Conservation (phyloP, 2,797 vertebrate species). For the Dicrostonyx torquatus region DNA sequence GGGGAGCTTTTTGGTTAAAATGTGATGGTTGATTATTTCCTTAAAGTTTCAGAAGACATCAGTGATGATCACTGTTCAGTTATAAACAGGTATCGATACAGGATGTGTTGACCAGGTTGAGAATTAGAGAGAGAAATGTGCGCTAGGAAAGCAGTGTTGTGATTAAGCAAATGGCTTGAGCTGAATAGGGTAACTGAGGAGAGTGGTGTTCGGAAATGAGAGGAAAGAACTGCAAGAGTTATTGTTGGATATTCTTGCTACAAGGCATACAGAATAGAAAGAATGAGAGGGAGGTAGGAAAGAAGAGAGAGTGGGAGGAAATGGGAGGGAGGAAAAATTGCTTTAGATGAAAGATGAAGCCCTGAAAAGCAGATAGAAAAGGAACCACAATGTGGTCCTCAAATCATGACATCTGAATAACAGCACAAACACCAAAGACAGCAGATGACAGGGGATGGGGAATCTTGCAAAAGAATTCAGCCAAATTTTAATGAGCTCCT, state of each 20-base stretch:
- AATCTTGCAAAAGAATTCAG: background rate
- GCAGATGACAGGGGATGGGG: background rate
- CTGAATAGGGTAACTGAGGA: background rate
- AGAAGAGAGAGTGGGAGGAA: background rate
- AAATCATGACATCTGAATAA: background rate
- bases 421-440: background rate
- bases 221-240: background rate
- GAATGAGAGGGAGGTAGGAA: background rate
- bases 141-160: background rate
- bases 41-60: background rate
- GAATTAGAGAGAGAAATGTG: background rate
- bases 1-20: background rate
- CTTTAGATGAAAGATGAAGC: background rate
- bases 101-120: background rate
- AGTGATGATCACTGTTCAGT: background rate
- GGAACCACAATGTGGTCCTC: background rate
- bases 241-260: background rate
- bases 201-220: background rate
- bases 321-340: background rate
- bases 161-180: background rate
- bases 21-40: background rate
- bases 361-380: background rate
- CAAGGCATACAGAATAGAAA: background rate
- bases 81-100: background rate
- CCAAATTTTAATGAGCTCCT: background rate